Base-by-base conservation (phyloP, 2,797 vertebrate genomes). In the Neostethus bicornis region DNA sequence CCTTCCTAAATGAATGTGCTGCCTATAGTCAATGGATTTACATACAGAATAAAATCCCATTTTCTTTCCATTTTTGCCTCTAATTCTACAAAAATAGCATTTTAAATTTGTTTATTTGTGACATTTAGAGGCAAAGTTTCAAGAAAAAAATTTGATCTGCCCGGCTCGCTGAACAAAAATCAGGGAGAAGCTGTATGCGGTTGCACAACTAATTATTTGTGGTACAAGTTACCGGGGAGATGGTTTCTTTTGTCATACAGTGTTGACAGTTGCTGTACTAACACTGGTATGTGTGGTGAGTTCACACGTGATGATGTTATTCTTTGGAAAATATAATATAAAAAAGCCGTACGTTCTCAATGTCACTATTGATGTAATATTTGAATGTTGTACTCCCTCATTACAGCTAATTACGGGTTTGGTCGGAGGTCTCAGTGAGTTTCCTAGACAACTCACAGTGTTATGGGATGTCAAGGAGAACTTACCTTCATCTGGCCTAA, bases 1-100 rank as follows among this genome's bases (percentile, higher is more conserved):
- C 59, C 61, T 77, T 75, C 70, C 76, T 78, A 79, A 82, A 74
- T 83, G 72, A 79, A 77, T 60, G 66, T 9, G 49, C 47, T 42
- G 54, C 80, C 59, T 62, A 14, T 50, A 50, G 31, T 55, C 23
- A 4, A 53, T 17, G 29, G 35, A 42, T 61, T 61, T 32, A 64
- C 39, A 4, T 21, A 48, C 10, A 47, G 32, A 25, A 32, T 32
- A 38, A 1, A 21, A 53, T 54, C 32, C 3, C 4, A 39, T 19
- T 23, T 58, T 69, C 23, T 34, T 41, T 31, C 6, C 34, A 14
- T 32, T 32, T 32, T 12, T 32, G 4, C 11, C 7, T 43, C 47
- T 6, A 37, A 7, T 31, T 66, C n/a, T n/a, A n/a, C n/a, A n/a
- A n/a, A n/a, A n/a, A n/a, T n/a, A n/a, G n/a, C n/a, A n/a, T n/a